phyloP scores from a whole-genome alignment of 1,140 invertebrate species.

The Procambarus virginalis region DNA sequence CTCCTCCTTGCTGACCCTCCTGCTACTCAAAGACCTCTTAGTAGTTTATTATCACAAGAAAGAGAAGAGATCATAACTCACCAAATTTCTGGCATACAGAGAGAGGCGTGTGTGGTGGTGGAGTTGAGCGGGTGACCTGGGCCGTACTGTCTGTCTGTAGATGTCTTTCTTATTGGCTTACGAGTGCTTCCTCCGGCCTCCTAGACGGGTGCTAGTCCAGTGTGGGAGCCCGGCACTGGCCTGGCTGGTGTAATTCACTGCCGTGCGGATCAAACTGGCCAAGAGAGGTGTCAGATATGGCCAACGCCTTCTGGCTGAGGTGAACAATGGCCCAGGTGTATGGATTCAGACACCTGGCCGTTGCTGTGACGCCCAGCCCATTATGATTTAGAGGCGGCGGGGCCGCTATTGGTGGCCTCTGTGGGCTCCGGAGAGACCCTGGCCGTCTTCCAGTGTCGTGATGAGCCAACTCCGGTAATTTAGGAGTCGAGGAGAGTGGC shows the following conservation, averaged over 20 bases:
- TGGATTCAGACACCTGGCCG: too few relatives aligned
- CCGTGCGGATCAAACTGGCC: too few relatives aligned
- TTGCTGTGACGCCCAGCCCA: too few relatives aligned
- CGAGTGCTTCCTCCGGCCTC: too few relatives aligned
- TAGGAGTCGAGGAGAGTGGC: neutral
- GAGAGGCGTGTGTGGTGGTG: neutral
- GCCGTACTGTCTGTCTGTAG: neutral
- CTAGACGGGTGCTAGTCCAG: too few relatives aligned
- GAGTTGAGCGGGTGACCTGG: neutral
- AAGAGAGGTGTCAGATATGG: too few relatives aligned
- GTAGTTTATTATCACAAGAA: neutral
- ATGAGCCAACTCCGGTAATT: neutral
- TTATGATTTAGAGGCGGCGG: too few relatives aligned
- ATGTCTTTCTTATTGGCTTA: neutral
- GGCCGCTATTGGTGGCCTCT: too few relatives aligned
- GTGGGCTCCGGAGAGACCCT: neutral
- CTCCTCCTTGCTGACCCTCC: neutral
- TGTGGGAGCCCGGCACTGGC: too few relatives aligned
- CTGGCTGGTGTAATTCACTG: too few relatives aligned
- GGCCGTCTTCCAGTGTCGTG: constrained; percentile 4
- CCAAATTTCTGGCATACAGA: neutral
- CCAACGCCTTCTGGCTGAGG: too few relatives aligned
- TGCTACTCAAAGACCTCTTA: neutral
- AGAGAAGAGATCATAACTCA: neutral
- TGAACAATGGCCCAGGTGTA: too few relatives aligned